Evolutionary conservation across 1,140 invertebrate species (phyloP).

Genomic region (Brachionus manjavacas): DNA sequence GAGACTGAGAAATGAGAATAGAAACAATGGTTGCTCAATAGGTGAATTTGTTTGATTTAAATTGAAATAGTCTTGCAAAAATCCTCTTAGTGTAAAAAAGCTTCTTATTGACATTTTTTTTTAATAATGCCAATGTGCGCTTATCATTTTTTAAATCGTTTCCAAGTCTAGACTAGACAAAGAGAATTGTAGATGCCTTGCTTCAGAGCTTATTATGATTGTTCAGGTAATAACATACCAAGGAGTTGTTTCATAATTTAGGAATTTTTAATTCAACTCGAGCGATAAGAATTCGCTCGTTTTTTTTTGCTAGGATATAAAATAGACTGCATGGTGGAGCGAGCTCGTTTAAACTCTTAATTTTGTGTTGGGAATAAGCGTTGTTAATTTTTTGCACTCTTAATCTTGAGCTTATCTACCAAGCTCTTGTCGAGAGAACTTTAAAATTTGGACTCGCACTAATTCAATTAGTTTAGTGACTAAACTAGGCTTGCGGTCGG

Average conservation of each 20-base stretch:
- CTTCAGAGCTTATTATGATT: not conserved
- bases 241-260: not conserved
- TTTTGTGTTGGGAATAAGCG: not conserved
- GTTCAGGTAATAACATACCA: not conserved
- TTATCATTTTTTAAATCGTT: not conserved
- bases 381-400: not conserved
- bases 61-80: too few species aligned
- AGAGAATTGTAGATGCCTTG: not conserved
- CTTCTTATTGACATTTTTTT: too few species aligned
- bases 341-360: not conserved
- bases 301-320: not conserved
- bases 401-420: not conserved
- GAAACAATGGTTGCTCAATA: too few species aligned
- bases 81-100: too few species aligned
- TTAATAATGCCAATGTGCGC: too few species aligned
- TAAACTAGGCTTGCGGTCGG: not conserved
- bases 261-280: not conserved
- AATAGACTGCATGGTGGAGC: not conserved
- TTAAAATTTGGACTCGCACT: not conserved
- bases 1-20: too few species aligned
- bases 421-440: not conserved
- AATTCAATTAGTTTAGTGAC: constrained; percentile 8
- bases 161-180: not conserved
- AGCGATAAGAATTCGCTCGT: not conserved
- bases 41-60: too few species aligned